Evolutionary conservation across 2,113 vertebrate genomes (phyloP).

Genomic region (Rhizomys pruinosus): DNA sequence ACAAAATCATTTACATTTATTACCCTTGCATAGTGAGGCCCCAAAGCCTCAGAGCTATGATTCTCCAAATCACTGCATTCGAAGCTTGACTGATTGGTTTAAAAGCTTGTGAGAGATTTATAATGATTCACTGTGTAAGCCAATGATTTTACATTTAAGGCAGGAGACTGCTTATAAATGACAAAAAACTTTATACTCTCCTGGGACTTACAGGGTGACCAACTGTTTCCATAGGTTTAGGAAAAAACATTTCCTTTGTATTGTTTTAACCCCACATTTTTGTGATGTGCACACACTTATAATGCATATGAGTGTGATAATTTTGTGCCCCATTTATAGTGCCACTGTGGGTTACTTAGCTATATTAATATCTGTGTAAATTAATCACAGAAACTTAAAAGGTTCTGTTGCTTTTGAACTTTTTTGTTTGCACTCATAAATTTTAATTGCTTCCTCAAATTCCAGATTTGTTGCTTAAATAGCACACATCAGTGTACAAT

Average conservation of each 20-base stretch:
- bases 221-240: conserved; percentile 82
- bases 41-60: conserved; percentile 85
- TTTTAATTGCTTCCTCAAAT: conserved; percentile 60
- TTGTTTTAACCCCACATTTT: conserved; percentile 81
- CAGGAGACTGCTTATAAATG: conserved; percentile 86
- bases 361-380: conserved; percentile 54
- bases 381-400: conserved; percentile 62
- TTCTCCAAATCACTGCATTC: conserved; percentile 87
- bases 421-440: conserved; percentile 65
- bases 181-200: conserved; percentile 85
- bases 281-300: conserved; percentile 67
- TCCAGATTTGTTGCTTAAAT: conserved; percentile 64
- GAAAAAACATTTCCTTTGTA: conserved; percentile 78
- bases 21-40: conserved; percentile 81
- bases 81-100: conserved; percentile 89
- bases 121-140: conserved; percentile 87
- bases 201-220: conserved; percentile 85
- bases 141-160: conserved; percentile 88
- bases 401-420: conserved; percentile 60
- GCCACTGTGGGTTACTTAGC: conserved; percentile 24
- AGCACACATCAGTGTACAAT: not conserved
- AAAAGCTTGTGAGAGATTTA: conserved; percentile 89
- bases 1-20: conserved; percentile 85
- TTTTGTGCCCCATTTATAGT: conserved; percentile 10
- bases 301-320: not conserved